Evolutionary conservation across 2,113 vertebrate genomes (phyloP).

Genomic region (Craseonycteris thonglongyai): DNA sequence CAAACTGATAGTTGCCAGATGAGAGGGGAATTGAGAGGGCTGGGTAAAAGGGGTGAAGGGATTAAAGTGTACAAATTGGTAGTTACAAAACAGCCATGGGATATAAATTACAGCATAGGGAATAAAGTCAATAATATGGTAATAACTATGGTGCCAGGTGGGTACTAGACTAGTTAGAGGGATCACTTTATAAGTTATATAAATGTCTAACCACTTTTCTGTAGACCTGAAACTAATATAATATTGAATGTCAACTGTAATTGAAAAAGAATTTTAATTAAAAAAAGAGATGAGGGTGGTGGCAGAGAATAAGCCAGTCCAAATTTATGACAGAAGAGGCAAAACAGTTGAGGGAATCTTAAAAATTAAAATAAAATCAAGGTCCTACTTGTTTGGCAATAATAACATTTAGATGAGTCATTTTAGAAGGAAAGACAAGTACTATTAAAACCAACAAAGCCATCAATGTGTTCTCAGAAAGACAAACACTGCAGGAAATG

Average conservation of each 20-base stretch:
- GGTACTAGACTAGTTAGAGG: neutral
- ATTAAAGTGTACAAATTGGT: neutral
- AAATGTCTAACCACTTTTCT: neutral
- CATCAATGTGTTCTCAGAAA: neutral
- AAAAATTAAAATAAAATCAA: conserved; percentile 22
- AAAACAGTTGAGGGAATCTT: neutral
- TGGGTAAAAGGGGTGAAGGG: neutral
- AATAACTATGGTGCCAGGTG: neutral
- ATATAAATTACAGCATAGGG: neutral
- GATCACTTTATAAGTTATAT: neutral
- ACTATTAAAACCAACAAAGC: neutral
- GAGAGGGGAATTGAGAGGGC: no score
- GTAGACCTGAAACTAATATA: neutral
- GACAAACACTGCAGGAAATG: neutral
- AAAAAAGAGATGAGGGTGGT: neutral
- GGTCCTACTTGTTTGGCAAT: neutral
- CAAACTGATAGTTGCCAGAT: neutral
- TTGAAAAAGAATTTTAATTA: neutral
- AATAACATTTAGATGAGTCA: neutral
- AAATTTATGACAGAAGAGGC: neutral
- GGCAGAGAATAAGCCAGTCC: neutral
- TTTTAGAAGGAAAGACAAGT: neutral
- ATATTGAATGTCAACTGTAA: neutral
- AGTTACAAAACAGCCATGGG: neutral
- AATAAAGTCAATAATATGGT: neutral